These are phyloP conservation scores for Galerucella nymphaeae DNA, from an alignment of 2,888 invertebrate species.

Conservation along the genomic window DNA sequence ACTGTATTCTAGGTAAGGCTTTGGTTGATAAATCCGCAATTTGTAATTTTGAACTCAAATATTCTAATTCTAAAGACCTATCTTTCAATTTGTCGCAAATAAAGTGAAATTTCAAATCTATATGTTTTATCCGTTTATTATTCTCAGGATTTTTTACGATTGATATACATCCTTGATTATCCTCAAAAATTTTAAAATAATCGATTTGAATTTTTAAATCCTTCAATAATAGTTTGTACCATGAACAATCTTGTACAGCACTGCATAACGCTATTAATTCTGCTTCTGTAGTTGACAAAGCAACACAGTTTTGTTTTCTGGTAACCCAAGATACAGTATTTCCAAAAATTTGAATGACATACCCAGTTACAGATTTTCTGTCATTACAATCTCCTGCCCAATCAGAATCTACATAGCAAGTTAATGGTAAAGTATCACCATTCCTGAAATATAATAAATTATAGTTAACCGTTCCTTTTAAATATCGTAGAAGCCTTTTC, in stretches of 20 bases:
- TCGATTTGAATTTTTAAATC: slow-evolving; percentile 36
- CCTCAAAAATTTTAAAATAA: slow-evolving; percentile 26
- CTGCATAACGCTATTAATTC: slow-evolving; percentile 37
- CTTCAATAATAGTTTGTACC: slow-evolving; percentile 36
- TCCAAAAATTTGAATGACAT: slow-evolving; percentile 34
- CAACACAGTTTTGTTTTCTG: slow-evolving; percentile 38
- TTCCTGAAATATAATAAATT: no score
- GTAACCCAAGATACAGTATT: slow-evolving; percentile 55
- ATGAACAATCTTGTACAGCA: slow-evolving; percentile 36
- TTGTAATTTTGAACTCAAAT: no score
- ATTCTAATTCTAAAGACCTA: no score
- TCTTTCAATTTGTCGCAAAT: no score
- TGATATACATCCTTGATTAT: slow-evolving; percentile 29
- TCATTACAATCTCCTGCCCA: slow-evolving; percentile 32
- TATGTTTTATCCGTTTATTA: slow-evolving; percentile 38
- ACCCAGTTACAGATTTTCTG: slow-evolving; percentile 66
- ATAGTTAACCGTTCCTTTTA: no score
- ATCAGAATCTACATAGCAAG: slow-evolving; percentile 35
- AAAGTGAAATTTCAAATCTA: slow-evolving; percentile 32
- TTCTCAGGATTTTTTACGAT: slow-evolving; percentile 34
- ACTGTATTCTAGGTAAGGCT: no score
- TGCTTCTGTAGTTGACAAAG: slow-evolving; percentile 42
- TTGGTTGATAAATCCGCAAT: no score
- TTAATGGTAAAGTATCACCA: slow-evolving; percentile 9
- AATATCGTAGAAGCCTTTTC: neutral